phyloP scores from a whole-genome alignment of 37 sponge, comb jelly and placozoan genomes.

The Agelas oroides region DNA sequence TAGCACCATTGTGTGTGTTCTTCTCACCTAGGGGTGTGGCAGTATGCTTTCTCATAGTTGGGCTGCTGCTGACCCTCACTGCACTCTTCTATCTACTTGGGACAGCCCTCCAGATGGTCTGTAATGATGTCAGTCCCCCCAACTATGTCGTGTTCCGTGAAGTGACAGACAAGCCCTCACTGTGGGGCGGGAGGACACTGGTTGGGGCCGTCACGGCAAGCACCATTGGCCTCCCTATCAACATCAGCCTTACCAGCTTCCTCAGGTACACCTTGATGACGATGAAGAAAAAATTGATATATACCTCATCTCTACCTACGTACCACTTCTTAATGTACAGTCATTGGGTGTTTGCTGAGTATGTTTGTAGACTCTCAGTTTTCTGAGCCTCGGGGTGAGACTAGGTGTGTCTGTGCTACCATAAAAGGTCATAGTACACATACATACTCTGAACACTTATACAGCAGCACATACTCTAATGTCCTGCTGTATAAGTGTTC shows the following conservation, averaged over 20 bases:
- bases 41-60: background rate
- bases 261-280: constrained; percentile 1
- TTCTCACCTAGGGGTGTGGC: background rate
- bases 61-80: constrained; percentile 5
- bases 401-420: too few relatives aligned
- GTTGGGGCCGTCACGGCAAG: background rate
- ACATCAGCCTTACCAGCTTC: constrained; percentile 12
- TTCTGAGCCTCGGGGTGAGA: too few relatives aligned
- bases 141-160: constrained; percentile 4
- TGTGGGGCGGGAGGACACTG: constrained; percentile 39
- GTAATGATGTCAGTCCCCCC: constrained; percentile 21
- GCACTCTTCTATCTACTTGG: background rate
- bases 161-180: background rate
- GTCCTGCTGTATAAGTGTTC: too few relatives aligned
- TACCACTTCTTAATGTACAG: background rate
- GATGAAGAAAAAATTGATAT: too few relatives aligned
- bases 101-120: constrained; percentile 17
- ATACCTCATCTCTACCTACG: too few relatives aligned
- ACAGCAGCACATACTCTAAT: too few relatives aligned
- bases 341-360: constrained; percentile 1
- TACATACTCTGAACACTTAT: too few relatives aligned
- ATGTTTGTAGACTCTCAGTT: too few relatives aligned
- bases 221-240: background rate
- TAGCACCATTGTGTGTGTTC: too few relatives aligned
- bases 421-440: too few relatives aligned